These are phyloP conservation scores for Meteorus cinctellus DNA, from an alignment of 2,888 invertebrate genomes.

Conservation along the genomic window DNA sequence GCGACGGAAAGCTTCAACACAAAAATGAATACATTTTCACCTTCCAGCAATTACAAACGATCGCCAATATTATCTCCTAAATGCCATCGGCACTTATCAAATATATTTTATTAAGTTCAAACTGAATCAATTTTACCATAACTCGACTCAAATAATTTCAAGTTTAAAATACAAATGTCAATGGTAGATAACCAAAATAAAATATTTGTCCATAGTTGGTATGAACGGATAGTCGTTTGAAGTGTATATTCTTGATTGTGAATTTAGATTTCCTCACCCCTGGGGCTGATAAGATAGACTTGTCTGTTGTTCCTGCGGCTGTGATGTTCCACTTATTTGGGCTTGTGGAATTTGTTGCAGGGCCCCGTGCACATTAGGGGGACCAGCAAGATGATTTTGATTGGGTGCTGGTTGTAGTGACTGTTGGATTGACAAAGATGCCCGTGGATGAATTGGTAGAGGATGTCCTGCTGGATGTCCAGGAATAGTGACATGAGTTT, in stretches of 20 bases:
- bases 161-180: background rate
- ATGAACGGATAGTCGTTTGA: background rate
- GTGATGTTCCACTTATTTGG: slow-evolving; percentile 55
- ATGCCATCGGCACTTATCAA: background rate
- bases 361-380: slow-evolving; percentile 41
- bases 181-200: background rate
- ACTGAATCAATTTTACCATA: background rate
- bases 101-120: background rate
- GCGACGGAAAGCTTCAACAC: slow-evolving; percentile 62
- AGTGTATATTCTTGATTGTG: background rate
- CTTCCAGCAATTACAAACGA: background rate
- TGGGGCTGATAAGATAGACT: slow-evolving; percentile 63
- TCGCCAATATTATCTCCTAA: background rate
- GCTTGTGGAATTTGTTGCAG: slow-evolving; percentile 47
- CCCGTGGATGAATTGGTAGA: slow-evolving; percentile 20
- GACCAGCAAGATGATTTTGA: slow-evolving; percentile 25
- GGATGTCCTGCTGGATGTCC: slow-evolving; percentile 32
- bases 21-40: slow-evolving; percentile 26
- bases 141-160: background rate
- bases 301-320: slow-evolving; percentile 59
- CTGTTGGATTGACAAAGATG: slow-evolving; percentile 25
- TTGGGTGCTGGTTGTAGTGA: slow-evolving; percentile 51
- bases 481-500: slow-evolving; percentile 47
- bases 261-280: slow-evolving; percentile 56
- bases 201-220: background rate